Conservation (phyloP, 1,140 invertebrate genomes). For the Onthophagus taurus region DNA sequence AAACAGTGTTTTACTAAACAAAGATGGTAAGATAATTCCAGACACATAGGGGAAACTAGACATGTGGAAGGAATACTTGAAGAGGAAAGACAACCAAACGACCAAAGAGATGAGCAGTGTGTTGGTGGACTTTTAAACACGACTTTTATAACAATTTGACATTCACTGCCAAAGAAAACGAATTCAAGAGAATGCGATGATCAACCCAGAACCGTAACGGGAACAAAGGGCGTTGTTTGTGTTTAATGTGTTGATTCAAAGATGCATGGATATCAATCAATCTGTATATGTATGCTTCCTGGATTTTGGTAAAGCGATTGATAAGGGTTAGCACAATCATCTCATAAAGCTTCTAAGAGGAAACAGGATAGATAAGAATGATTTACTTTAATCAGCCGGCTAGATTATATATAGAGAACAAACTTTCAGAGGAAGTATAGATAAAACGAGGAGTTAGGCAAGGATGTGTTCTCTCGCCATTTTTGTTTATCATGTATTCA, state of each 20-base stretch:
- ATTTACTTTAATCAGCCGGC: slow-evolving; percentile 2
- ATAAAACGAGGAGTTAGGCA: too few species aligned
- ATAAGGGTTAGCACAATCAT: neutral
- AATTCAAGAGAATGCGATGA: slow-evolving; percentile 19
- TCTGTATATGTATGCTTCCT: slow-evolving; percentile 15
- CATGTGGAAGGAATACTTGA: slow-evolving; percentile 18
- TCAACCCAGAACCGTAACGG: slow-evolving; percentile 19
- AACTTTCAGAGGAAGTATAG: too few species aligned
- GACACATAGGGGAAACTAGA: slow-evolving; percentile 13
- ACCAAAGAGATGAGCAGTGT: slow-evolving; percentile 10
- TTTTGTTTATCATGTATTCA: too few species aligned
- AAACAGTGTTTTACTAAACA: slow-evolving; percentile 3
- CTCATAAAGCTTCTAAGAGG: too few species aligned
- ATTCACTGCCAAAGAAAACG: slow-evolving; percentile 19
- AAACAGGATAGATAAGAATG: neutral
- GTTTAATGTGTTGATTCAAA: slow-evolving; percentile 18
- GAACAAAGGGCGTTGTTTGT: slow-evolving; percentile 24
- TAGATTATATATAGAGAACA: too few species aligned
- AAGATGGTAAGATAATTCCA: slow-evolving; percentile 14
- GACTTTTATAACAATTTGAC: too few species aligned
- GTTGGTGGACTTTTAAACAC: slow-evolving; percentile 20
- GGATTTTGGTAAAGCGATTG: slow-evolving; percentile 10
- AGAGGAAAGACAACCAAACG: too few species aligned
- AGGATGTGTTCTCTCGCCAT: too few species aligned
- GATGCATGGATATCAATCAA: slow-evolving; percentile 8